Evolutionary conservation across 1,140 invertebrate genomes (phyloP).

Genomic region (Druon quercuslanigerum): DNA sequence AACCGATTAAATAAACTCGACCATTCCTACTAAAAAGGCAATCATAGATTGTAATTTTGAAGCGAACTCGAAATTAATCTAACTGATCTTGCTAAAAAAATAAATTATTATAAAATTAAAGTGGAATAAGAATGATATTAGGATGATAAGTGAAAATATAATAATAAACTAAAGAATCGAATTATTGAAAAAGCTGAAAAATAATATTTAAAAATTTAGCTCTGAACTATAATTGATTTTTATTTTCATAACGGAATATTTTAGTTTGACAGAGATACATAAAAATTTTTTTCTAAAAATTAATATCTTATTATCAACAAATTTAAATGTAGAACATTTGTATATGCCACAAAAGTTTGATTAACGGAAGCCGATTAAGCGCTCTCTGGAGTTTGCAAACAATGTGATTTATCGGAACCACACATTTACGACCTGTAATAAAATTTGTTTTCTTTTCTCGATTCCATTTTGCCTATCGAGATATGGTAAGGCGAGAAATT

Average conservation of each 20-base stretch:
- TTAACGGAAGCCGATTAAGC: slow-evolving; percentile 24
- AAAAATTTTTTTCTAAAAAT: background rate
- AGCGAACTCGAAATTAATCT: background rate
- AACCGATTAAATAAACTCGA: slow-evolving; percentile 8
- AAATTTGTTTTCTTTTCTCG: background rate
- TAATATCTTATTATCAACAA: slow-evolving; percentile 6
- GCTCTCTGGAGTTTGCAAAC: slow-evolving; percentile 10
- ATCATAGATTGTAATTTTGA: background rate
- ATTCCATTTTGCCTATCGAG: background rate
- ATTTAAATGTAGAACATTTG: background rate
- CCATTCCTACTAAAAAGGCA: background rate
- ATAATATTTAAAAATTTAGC: background rate
- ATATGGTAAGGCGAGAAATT: background rate
- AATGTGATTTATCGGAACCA: slow-evolving; percentile 19
- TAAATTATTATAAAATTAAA: too few relatives aligned
- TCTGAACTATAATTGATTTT: background rate
- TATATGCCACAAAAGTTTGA: slow-evolving; percentile 13
- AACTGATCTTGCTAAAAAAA: too few relatives aligned
- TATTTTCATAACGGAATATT: background rate
- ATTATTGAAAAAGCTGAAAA: background rate
- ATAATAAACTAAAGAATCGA: too few relatives aligned
- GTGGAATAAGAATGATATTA: too few relatives aligned
- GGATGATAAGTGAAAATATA: too few relatives aligned
- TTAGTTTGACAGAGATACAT: background rate
- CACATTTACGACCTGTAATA: slow-evolving; percentile 7